Percentiles rank a stretch among this genome's conserved stretches.
phyloP scores from a whole-genome alignment of 2,888 invertebrate genomes.

The Adineta ricciae region DNA sequence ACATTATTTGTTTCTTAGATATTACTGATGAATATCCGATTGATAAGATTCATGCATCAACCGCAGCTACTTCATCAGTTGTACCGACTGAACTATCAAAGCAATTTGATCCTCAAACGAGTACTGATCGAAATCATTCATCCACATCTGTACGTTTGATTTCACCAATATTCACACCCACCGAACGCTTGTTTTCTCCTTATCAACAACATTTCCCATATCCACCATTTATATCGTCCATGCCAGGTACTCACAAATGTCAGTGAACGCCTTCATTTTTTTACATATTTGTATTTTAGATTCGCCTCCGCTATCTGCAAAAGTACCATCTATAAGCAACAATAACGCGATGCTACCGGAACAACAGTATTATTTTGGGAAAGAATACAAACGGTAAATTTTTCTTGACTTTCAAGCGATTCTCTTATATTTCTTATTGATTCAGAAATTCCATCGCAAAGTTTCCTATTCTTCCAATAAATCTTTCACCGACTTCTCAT shows the following conservation, averaged over 20 bases:
- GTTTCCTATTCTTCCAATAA: too few relatives aligned
- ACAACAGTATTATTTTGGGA: neutral
- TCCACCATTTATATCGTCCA: neutral
- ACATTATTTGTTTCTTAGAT: neutral
- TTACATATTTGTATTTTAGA: neutral
- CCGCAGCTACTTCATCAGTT: too few relatives aligned
- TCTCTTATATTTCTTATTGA: too few relatives aligned
- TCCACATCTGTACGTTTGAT: neutral
- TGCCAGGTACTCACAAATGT: too few relatives aligned
- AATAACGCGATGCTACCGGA: neutral
- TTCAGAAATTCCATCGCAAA: too few relatives aligned
- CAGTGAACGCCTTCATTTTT: neutral
- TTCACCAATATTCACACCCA: neutral
- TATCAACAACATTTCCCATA: neutral
- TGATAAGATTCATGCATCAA: neutral
- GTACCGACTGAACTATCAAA: neutral
- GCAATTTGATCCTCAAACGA: neutral
- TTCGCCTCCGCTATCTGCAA: neutral
- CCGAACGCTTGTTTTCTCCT: neutral
- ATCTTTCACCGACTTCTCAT: too few relatives aligned
- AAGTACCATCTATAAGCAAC: neutral
- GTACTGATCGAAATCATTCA: neutral
- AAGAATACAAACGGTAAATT: neutral
- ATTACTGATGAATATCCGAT: neutral
- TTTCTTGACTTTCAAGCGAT: too few relatives aligned